Base-by-base conservation (phyloP, 2,797 vertebrate species). In the Galaxias olidus region DNA sequence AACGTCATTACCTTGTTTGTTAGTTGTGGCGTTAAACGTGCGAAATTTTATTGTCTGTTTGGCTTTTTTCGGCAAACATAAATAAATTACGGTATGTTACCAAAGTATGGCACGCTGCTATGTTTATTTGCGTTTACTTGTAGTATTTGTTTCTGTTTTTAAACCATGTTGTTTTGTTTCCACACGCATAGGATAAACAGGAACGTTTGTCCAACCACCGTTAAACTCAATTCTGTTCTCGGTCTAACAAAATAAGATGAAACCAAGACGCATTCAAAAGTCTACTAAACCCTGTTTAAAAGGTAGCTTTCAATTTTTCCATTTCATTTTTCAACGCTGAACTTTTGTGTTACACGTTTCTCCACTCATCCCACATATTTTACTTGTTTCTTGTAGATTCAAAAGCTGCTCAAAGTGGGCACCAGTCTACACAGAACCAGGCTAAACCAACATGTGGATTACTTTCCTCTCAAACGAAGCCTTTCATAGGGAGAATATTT, bases 401-500 rank as follows among this genome's bases (percentile, higher is more conserved):
- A 48, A 93, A 87, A 81, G 65, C 73, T 17, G 84, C 86, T 74
- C 78, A 71, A 55, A 88, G 0, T 62, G 89, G 84, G 68, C 90
- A 79, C 59, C 91, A 77, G 74, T 67, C 82, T 58, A 51, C 88
- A 51, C 87, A 86, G 78, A 89, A 69, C 52, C 80, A 88, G 68
- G 84, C 80, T 59, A 92, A 87, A 77, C 81, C 85, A 46, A 59
- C 68, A 14, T 77, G 58, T 63, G 88, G 70, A 10, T 63, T 76
- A 0, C 61, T 61, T 55, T 68, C 84, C 65, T 71, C 86, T 68
- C 90, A 84, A 59, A 83, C 79, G 55, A 96, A 93, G 67, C 95
- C 95, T 0, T 93, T 99, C n/a, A 81, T 77, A 65, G 98, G 96
- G 7, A 96, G 94, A 80, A 86, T 98, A 54, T 98, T 99, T 92